Conservation (phyloP, 2,113 vertebrate genomes). For the Phrynosoma blainvillii region DNA sequence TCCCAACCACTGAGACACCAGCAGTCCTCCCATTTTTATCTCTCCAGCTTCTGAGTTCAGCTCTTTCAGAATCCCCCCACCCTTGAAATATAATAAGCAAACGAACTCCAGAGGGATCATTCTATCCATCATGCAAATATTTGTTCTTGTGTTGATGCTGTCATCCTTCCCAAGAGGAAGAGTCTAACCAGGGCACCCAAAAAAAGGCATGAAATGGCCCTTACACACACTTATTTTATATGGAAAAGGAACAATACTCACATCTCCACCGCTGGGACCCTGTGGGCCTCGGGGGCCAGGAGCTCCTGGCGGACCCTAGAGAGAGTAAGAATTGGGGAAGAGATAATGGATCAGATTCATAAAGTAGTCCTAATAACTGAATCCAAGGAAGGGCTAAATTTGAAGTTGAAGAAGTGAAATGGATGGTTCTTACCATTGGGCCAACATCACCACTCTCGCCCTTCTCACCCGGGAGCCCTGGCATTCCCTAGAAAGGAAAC, state of each 20-base stretch:
- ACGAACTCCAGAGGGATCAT: background rate
- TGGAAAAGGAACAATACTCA: slow-evolving; percentile 54
- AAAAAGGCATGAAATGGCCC: background rate
- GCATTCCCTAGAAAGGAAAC: slow-evolving; percentile 84
- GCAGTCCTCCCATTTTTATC: background rate
- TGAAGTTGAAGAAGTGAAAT: background rate
- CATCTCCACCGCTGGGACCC: slow-evolving; percentile 86
- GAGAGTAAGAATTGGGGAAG: background rate
- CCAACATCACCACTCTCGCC: slow-evolving; percentile 90
- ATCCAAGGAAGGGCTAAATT: rapidly evolving
- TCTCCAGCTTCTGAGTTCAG: background rate
- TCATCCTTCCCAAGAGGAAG: background rate
- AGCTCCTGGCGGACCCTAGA: slow-evolving; percentile 88
- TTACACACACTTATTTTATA: background rate
- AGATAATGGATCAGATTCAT: background rate
- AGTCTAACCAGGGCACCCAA: background rate
- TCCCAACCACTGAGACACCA: background rate
- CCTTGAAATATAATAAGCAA: background rate
- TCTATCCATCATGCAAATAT: background rate
- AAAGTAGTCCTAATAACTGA: background rate
- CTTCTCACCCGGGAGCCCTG: slow-evolving; percentile 89
- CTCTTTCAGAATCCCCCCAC: background rate
- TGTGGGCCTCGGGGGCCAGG: slow-evolving; percentile 77
- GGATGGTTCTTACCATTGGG: slow-evolving; percentile 79
- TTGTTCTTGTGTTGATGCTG: background rate